Conservation (phyloP, 2,113 vertebrate genomes). For the Drymodes brunneopygia region DNA sequence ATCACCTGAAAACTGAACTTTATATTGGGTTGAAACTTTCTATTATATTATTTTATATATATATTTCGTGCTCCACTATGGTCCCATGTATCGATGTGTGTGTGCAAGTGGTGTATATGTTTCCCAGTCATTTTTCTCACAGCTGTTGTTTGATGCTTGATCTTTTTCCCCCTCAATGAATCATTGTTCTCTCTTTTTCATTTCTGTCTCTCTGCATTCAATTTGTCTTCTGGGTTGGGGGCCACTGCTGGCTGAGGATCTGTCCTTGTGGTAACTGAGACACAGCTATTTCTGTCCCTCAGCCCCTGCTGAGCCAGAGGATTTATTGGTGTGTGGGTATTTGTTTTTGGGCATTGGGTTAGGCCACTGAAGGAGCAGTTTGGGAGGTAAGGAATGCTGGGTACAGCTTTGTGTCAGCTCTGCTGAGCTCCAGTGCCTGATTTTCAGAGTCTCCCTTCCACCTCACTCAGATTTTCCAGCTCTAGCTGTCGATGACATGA, state of each 20-base stretch:
- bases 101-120: neutral
- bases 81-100: rapidly evolving
- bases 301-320: neutral
- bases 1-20: neutral
- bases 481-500: neutral
- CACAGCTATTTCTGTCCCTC: constrained; percentile 23
- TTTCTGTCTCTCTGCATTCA: constrained; percentile 28
- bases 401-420: neutral
- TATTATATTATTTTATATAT: neutral
- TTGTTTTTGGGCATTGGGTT: constrained; percentile 10
- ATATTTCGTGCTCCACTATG: rapidly evolving
- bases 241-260: constrained; percentile 25
- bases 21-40: neutral
- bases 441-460: neutral
- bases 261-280: neutral
- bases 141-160: neutral
- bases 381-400: constrained; percentile 52
- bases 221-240: constrained; percentile 35
- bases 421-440: neutral
- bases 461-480: constrained; percentile 19
- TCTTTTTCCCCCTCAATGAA: neutral
- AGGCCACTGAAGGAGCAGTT: neutral
- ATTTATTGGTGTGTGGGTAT: neutral
- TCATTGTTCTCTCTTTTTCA: neutral
- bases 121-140: neutral